Evolutionary conservation across 2,113 vertebrate genomes (phyloP).

Genomic region (Dipodomys spectabilis): DNA sequence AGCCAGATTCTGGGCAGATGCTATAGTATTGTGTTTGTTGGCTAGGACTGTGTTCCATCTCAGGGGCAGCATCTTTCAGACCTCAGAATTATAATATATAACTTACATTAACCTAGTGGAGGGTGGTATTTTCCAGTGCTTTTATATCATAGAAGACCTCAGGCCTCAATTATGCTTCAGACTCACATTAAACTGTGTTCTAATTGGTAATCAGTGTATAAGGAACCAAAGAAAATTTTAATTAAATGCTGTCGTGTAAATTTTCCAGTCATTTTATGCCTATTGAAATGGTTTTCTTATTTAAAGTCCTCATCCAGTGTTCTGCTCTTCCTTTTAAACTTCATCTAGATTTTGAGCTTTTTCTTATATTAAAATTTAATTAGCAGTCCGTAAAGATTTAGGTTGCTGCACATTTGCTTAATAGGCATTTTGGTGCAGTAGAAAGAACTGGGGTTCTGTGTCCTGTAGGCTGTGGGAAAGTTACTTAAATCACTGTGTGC

Average conservation of each 20-base stretch:
- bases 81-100: conserved; percentile 51
- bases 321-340: conserved; percentile 61
- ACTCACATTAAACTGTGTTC: conserved; percentile 69
- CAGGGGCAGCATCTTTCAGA: conserved; percentile 47
- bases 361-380: conserved; percentile 68
- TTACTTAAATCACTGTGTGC: conserved; percentile 16
- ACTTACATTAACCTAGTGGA: conserved; percentile 49
- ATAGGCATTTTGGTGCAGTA: conserved; percentile 43
- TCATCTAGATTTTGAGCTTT: conserved; percentile 67
- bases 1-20: conserved; percentile 33
- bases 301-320: conserved; percentile 61
- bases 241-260: conserved; percentile 66
- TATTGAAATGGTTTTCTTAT: conserved; percentile 52
- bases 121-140: conserved; percentile 70
- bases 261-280: conserved; percentile 64
- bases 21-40: conserved; percentile 7
- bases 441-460: conserved; percentile 18
- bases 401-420: conserved; percentile 50
- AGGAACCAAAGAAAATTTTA: background rate
- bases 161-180: conserved; percentile 34
- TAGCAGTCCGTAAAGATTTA: conserved; percentile 58
- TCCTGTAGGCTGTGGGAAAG: background rate
- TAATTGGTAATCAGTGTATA: conserved; percentile 21
- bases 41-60: background rate
- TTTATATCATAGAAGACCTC: conserved; percentile 55